Conservation (phyloP, 2,113 vertebrate species). For the Calypte anna region DNA sequence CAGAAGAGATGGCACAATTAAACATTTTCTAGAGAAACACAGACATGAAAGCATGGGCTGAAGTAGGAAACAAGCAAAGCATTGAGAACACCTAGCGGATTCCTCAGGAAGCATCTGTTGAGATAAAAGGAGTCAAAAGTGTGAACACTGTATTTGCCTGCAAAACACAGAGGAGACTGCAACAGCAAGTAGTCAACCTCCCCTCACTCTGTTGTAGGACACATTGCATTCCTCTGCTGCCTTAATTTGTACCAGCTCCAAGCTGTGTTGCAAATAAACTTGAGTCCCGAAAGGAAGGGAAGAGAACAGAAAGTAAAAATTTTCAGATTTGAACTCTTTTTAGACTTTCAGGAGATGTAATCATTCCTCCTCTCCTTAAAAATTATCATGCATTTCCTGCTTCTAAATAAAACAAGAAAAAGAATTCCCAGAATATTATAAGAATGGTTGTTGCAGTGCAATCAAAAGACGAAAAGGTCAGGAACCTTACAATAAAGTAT, state of each 20-base stretch:
- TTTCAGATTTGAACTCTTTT: neutral
- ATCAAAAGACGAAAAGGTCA: slow-evolving; percentile 19
- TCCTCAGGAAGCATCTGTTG: neutral
- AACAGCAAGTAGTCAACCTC: neutral
- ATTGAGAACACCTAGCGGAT: fast-evolving
- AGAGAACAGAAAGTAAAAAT: neutral
- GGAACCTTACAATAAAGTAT: neutral
- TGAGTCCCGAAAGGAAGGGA: neutral
- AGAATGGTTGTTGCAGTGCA: neutral
- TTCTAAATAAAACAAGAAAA: slow-evolving; percentile 48
- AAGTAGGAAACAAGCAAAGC: neutral
- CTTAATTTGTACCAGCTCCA: neutral
- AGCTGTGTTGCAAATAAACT: neutral
- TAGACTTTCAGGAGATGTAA: neutral
- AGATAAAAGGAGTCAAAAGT: neutral
- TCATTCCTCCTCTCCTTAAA: neutral
- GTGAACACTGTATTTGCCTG: neutral
- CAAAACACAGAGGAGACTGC: neutral
- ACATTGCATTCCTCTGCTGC: neutral
- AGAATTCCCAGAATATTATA: slow-evolving; percentile 14
- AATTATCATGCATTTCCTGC: neutral
- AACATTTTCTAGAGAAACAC: neutral
- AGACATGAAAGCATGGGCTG: neutral
- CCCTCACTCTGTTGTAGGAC: neutral
- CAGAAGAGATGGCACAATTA: neutral